phyloP scores from a whole-genome alignment of 2,113 vertebrate genomes.

The Bucco capensis region DNA sequence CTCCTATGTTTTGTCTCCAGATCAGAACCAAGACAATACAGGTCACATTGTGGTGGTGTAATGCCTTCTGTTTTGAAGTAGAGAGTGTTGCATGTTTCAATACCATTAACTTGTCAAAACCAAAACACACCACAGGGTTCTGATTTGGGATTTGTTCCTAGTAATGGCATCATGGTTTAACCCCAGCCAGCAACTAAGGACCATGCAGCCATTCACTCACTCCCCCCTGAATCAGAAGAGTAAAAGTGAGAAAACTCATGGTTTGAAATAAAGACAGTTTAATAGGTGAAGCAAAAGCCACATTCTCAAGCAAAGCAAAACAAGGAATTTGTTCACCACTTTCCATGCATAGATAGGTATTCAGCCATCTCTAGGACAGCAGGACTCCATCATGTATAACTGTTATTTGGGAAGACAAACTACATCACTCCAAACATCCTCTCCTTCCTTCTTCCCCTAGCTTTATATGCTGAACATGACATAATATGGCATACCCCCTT shows the following conservation, averaged over 20 bases:
- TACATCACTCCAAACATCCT: background rate
- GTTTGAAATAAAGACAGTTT: no score
- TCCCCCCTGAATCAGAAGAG: no score
- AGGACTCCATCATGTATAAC: background rate
- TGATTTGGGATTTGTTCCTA: background rate
- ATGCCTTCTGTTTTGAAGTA: background rate
- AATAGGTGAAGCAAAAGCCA: background rate
- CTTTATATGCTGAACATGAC: background rate
- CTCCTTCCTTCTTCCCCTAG: background rate
- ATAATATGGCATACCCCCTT: no score
- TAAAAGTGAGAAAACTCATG: no score
- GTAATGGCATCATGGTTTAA: background rate
- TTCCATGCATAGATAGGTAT: background rate
- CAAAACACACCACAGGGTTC: background rate
- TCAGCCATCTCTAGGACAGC: background rate
- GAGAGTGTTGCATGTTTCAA: background rate
- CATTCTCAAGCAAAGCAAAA: background rate
- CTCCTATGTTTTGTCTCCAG: background rate
- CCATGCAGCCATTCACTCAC: background rate
- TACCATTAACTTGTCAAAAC: background rate
- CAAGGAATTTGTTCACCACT: background rate
- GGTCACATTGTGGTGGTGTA: background rate
- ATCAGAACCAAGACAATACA: background rate
- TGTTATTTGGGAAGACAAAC: background rate
- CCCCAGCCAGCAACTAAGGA: background rate